Conservation (phyloP, 2,888 invertebrate species). For the Torymus tubicola region DNA sequence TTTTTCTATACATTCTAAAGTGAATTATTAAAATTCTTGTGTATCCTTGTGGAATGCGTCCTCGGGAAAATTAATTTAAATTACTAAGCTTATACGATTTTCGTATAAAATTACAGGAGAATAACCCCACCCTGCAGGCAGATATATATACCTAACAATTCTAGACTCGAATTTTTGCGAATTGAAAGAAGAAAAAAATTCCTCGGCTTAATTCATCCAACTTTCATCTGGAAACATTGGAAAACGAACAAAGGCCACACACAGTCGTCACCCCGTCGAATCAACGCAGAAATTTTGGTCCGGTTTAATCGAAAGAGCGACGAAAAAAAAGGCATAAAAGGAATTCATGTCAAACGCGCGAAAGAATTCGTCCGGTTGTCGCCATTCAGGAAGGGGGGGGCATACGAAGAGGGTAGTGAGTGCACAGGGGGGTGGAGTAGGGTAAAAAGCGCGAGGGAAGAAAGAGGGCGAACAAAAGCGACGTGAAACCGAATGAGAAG, state of each 20-base stretch:
- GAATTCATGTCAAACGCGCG: conserved; percentile 16
- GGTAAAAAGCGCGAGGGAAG: neutral
- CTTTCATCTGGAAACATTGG: too few relatives aligned
- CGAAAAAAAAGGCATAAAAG: neutral
- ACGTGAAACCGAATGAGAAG: conserved; percentile 8
- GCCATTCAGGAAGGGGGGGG: neutral
- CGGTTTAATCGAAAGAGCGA: conserved; percentile 15
- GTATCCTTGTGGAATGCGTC: too few relatives aligned
- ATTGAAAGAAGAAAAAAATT: neutral
- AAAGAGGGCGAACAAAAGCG: conserved; percentile 1
- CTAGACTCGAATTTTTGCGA: neutral
- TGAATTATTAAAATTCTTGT: too few relatives aligned
- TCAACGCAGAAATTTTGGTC: conserved; percentile 10
- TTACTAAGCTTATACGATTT: too few relatives aligned
- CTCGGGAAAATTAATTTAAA: too few relatives aligned
- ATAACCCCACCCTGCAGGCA: neutral
- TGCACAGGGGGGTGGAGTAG: neutral
- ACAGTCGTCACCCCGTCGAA: neutral
- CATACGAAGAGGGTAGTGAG: neutral
- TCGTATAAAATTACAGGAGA: too few relatives aligned
- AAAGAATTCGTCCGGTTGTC: conserved; percentile 12
- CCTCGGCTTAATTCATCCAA: neutral
- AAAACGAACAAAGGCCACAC: too few relatives aligned
- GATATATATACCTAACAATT: neutral
- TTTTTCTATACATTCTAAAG: too few relatives aligned